These are phyloP conservation scores for Ispidina picta DNA, from an alignment of 2,797 vertebrate genomes.

Conservation along the genomic window DNA sequence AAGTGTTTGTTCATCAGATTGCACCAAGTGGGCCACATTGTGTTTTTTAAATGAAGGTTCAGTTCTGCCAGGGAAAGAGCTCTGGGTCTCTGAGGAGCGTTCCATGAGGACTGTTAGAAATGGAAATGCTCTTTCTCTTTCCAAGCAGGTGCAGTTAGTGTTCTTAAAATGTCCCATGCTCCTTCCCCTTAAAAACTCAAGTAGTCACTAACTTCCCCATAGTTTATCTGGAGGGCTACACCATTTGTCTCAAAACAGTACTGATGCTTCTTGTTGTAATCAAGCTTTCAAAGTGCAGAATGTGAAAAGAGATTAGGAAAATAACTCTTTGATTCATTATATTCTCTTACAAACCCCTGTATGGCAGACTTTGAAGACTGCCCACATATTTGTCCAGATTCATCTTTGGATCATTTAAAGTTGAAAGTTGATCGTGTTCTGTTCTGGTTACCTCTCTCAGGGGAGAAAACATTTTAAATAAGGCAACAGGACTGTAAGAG, in stretches of 20 bases:
- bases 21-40: not conserved
- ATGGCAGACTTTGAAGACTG: not conserved
- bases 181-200: not conserved
- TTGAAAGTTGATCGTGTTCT: not conserved
- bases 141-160: not conserved
- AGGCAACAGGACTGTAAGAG: not conserved
- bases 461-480: not conserved
- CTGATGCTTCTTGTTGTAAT: not conserved
- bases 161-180: not conserved
- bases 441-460: not conserved
- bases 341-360: not conserved
- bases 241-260: not conserved
- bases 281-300: not conserved
- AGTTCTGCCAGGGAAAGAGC: not conserved
- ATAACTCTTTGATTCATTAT: not conserved
- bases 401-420: not conserved
- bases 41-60: not conserved
- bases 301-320: not conserved
- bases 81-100: not conserved
- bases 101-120: not conserved
- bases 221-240: not conserved
- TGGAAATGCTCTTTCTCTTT: not conserved
- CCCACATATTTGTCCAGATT: not conserved
- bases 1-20: not conserved
- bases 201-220: not conserved